A percentile compares a stretch with the other conserved stretches of the same genome.
These are phyloP conservation scores for Hyppa rectilinea DNA, from an alignment of 2,888 invertebrate genomes.

Conservation along the genomic window DNA sequence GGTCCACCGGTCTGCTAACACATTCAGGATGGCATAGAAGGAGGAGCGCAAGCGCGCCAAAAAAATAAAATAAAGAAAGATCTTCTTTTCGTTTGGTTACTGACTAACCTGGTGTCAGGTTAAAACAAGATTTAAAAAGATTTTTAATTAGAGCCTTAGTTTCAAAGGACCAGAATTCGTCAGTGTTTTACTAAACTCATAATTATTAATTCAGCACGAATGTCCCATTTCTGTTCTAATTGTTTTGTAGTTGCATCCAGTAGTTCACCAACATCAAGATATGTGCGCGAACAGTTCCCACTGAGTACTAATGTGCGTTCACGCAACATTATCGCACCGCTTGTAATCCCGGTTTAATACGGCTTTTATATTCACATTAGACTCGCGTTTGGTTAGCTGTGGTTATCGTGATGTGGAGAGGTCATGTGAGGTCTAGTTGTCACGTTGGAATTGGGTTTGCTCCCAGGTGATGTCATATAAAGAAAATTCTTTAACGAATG, in stretches of 20 bases:
- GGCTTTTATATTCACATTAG: constrained; percentile 58
- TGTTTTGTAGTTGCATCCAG: neutral
- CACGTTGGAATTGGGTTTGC: neutral
- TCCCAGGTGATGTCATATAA: neutral
- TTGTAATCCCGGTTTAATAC: constrained; percentile 53
- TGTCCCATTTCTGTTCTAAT: neutral
- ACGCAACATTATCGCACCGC: constrained; percentile 53
- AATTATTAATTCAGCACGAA: neutral
- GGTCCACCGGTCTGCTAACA: no score
- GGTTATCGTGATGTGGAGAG: constrained; percentile 13
- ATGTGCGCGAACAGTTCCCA: constrained; percentile 31
- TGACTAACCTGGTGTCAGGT: no score
- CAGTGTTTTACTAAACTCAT: no score
- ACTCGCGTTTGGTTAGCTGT: constrained; percentile 31
- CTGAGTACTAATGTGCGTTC: constrained; percentile 19
- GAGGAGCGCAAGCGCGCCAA: no score
- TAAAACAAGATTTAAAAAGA: no score
- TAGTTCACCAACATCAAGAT: constrained; percentile 38
- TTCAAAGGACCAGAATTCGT: no score
- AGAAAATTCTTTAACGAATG: neutral
- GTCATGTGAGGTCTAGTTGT: constrained; percentile 4
- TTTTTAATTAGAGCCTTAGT: no score
- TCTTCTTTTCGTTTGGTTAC: no score
- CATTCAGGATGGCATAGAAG: no score
- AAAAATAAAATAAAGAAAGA: no score